A percentile compares a stretch with the other conserved stretches of the same genome.
These are phyloP conservation scores for Phyllostomus hastatus DNA, from an alignment of 2,113 vertebrate genomes.

Conservation along the genomic window DNA sequence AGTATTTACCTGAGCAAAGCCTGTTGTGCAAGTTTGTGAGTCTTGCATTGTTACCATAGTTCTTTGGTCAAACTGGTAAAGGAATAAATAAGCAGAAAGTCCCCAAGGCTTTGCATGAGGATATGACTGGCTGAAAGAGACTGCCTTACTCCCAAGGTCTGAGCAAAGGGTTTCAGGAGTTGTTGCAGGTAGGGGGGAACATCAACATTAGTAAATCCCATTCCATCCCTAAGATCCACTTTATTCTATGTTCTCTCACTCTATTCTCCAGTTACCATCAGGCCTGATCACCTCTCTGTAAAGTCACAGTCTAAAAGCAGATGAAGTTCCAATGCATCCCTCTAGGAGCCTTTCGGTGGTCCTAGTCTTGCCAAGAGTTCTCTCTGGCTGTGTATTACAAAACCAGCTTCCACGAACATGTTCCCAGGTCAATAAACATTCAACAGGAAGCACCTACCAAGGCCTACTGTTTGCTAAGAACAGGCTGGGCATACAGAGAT, in stretches of 20 bases:
- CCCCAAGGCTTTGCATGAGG: neutral
- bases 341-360: neutral
- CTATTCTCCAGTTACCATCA: neutral
- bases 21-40: neutral
- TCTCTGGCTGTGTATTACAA: neutral
- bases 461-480: neutral
- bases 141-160: neutral
- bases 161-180: neutral
- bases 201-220: neutral
- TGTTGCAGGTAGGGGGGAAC: neutral
- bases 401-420: neutral
- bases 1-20: neutral
- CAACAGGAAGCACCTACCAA: neutral
- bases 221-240: neutral
- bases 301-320: neutral
- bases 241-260: neutral
- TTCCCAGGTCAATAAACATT: neutral
- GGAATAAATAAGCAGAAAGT: neutral
- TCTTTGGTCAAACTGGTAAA: neutral
- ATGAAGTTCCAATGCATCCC: neutral
- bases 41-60: neutral
- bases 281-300: neutral
- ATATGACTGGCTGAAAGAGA: neutral
- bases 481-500: neutral
- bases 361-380: neutral